These are phyloP conservation scores for Thalassophryne amazonica DNA, from an alignment of 2,797 vertebrate genomes.

Conservation along the genomic window DNA sequence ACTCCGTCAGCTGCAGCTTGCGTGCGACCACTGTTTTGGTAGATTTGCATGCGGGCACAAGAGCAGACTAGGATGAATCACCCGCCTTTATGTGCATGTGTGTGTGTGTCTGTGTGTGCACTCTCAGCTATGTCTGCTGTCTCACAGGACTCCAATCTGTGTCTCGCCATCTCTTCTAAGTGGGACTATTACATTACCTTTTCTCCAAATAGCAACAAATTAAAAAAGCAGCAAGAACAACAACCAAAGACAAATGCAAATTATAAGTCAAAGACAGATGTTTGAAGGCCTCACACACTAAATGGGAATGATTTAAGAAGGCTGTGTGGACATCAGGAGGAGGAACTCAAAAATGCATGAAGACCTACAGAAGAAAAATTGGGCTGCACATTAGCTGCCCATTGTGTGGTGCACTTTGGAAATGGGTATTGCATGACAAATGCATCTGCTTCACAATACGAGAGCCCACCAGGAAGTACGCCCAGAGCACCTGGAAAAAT, in stretches of 20 bases:
- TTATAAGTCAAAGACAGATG: conserved; percentile 2
- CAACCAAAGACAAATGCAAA: conserved; percentile 8
- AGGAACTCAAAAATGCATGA: neutral
- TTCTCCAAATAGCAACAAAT: conserved; percentile 13
- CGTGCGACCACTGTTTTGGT: conserved; percentile 68
- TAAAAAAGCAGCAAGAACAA: conserved; percentile 4
- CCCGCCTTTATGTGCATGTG: conserved; percentile 22
- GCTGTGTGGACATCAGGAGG: neutral
- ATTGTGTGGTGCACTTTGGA: conserved; percentile 1
- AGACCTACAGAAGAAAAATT: neutral
- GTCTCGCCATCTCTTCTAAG: conserved; percentile 12
- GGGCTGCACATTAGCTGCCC: neutral
- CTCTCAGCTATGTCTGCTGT: conserved; percentile 1
- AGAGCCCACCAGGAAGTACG: conserved; percentile 1
- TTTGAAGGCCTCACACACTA: neutral
- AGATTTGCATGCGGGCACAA: conserved; percentile 72
- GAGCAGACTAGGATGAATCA: conserved; percentile 62
- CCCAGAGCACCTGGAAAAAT: conserved; percentile 15
- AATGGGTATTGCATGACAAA: conserved; percentile 8
- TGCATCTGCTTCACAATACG: conserved; percentile 9
- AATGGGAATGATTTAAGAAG: neutral
- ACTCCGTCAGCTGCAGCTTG: conserved; percentile 68
- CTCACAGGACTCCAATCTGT: conserved; percentile 9
- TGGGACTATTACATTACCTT: conserved; percentile 10
- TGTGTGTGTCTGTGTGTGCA: conserved; percentile 5